These are phyloP conservation scores for Phoxinus dragarum DNA, from an alignment of 2,797 vertebrate species.

Conservation along the genomic window DNA sequence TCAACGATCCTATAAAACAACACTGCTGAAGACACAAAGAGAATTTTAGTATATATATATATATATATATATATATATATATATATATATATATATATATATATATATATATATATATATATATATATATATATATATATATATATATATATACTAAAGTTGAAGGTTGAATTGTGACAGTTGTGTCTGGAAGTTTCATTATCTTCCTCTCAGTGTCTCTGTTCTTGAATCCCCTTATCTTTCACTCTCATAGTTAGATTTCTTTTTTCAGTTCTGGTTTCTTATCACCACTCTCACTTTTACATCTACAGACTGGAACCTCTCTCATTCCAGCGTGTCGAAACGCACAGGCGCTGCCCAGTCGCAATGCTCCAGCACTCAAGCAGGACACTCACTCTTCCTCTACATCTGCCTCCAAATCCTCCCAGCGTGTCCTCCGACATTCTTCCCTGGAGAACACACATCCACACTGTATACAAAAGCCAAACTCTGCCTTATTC, in stretches of 20 bases:
- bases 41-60: neutral
- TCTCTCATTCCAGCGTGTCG: slow-evolving; percentile 1
- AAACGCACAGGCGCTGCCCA: slow-evolving; percentile 15
- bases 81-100: no score
- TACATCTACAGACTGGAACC: slow-evolving; percentile 12
- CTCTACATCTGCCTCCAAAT: slow-evolving; percentile 17
- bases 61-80: no score
- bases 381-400: slow-evolving; percentile 6
- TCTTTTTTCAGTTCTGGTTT: slow-evolving; percentile 30
- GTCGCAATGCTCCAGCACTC: slow-evolving; percentile 13
- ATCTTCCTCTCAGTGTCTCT: neutral
- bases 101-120: no score
- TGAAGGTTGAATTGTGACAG: neutral
- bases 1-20: neutral
- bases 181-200: neutral
- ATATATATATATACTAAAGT: no score
- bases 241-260: neutral
- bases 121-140: no score
- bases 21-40: neutral
- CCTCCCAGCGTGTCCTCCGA: slow-evolving; percentile 10
- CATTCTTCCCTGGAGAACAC: slow-evolving; percentile 10
- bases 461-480: neutral
- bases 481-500: neutral
- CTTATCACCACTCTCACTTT: neutral
- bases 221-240: neutral